Percentiles rank a stretch among this genome's conserved stretches.
Evolutionary conservation across 2,888 invertebrate genomes (phyloP).

Genomic region (Quadroppia sp.): DNA sequence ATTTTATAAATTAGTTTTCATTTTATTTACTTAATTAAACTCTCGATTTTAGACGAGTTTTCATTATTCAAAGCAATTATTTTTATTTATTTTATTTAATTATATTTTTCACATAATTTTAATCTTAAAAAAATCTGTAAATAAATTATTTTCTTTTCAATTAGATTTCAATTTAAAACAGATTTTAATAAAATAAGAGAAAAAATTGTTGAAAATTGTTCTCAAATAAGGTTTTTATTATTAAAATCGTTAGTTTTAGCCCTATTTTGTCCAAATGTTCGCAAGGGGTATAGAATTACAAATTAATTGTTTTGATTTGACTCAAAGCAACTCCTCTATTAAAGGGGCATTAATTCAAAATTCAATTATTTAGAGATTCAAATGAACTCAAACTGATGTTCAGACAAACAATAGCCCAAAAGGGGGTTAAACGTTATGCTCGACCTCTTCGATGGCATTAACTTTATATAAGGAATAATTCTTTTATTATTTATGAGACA

Average conservation of each 20-base stretch:
- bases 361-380: conserved; percentile 18
- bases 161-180: not conserved
- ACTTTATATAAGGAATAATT: not conserved
- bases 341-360: conserved; percentile 9
- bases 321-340: conserved; percentile 21
- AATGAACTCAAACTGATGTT: conserved; percentile 31
- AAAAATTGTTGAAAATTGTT: not conserved
- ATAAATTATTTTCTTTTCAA: no score
- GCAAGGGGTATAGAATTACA: conserved; percentile 2
- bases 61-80: not conserved
- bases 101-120: not conserved
- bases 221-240: not conserved
- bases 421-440: conserved; percentile 37
- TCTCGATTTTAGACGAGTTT: not conserved
- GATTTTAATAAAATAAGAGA: not conserved
- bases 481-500: not conserved
- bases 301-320: not conserved
- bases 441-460: conserved; percentile 29
- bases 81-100: not conserved
- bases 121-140: not conserved
- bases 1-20: no score
- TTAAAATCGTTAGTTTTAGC: not conserved
- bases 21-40: not conserved
- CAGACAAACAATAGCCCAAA: conserved; percentile 28
- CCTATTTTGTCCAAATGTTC: not conserved